These are phyloP conservation scores for Eptesicus fuscus DNA, from an alignment of 2,113 vertebrate species.

Conservation along the genomic window DNA sequence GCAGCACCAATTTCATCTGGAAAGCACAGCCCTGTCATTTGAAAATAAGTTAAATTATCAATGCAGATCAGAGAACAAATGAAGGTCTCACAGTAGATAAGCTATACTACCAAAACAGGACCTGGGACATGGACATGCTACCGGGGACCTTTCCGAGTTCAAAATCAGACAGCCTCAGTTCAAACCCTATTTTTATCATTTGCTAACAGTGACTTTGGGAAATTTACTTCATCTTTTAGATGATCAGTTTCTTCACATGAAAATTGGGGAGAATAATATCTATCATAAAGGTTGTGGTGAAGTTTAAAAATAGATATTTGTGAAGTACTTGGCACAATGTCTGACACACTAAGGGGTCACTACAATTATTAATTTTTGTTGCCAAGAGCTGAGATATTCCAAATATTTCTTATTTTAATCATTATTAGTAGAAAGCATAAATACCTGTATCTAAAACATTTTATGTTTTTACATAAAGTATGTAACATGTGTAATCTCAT, in stretches of 20 bases:
- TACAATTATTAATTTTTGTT: not conserved
- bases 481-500: not conserved
- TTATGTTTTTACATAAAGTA: not conserved
- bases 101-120: not conserved
- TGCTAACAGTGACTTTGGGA: not conserved
- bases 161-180: not conserved
- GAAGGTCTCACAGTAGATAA: not conserved
- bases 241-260: not conserved
- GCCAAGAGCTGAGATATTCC: not conserved
- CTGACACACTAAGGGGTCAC: not conserved
- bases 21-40: not conserved
- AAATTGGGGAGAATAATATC: not conserved
- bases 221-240: not conserved
- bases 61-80: not conserved
- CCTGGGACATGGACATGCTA: fast-evolving
- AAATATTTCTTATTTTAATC: not conserved
- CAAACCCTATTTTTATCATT: not conserved
- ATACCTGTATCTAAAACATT: not conserved
- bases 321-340: not conserved
- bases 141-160: not conserved
- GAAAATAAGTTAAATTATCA: not conserved
- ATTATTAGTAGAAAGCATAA: not conserved
- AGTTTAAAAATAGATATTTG: not conserved
- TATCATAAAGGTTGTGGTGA: not conserved
- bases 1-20: not conserved